Base-by-base conservation (phyloP, 2,113 vertebrate species). In the Hemiscyllium ocellatum region DNA sequence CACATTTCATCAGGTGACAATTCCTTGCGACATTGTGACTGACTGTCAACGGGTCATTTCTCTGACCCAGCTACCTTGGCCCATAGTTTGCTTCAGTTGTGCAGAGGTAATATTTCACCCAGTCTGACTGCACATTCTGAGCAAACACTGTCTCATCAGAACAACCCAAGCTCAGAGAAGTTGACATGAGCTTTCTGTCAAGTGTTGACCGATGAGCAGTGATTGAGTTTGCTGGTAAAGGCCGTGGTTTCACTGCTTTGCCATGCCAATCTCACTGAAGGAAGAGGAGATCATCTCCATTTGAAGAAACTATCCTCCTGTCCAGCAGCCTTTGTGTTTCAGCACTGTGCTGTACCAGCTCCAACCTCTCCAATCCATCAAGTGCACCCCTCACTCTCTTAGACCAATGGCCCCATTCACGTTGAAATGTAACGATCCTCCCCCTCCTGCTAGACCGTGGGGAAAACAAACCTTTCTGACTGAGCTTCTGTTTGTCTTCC, bases 1-100 rank as follows among this genome's bases (percentile, higher is more conserved):
- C 66, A 86, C 95, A 13, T 89, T 95, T 33, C 66, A 95, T n/a
- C 85, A 65, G 76, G 95, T 83, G 85, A 95, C n/a, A 22, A 61
- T 61, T 26, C 29, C 15, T 17, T 20, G 56, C 24, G 69, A 13
- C 22, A 20, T 20, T 78, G 69, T 17, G 26, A 33, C 6, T 42
- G 26, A 61, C 56, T 61, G 12, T 65, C 95, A 10, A 13, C 42
- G 56, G 15, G 52, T 19, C 37, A 22, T 47, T 47, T 0, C 42
- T 47, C 42, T 47, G 42, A 47, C 42, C 42, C 42, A 47, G 42
- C 42, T 47, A 47, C 42, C 42, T 47, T 47, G 42, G 42, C 42
- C 42, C 42, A 47, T 47, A 47, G 42, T 47, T 47, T 47, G 42
- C 42, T 1, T 47, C 42, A 47, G 42, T 47, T 47, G 42, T 47